Conservation (phyloP, 2,797 vertebrate genomes). For the Propithecus perrieri region DNA sequence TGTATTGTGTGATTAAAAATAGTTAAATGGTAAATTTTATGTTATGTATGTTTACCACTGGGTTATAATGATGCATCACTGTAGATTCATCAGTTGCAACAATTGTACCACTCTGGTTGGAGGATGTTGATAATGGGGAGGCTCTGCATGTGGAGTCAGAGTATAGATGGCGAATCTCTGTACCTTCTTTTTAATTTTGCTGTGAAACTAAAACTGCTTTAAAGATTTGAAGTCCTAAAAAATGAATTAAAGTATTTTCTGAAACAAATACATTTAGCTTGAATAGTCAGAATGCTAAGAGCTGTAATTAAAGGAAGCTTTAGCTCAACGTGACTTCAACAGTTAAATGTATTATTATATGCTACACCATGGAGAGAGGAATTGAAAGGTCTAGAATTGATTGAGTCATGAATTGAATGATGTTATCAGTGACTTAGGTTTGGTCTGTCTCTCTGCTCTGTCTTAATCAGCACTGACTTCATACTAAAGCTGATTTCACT, state of each 20-base stretch:
- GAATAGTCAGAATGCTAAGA: not conserved
- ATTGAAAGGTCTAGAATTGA: not conserved
- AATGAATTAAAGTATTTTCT: not conserved
- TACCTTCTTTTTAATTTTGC: no score
- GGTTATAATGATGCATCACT: not conserved
- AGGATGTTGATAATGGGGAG: not conserved
- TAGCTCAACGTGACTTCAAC: not conserved
- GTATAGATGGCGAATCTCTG: no score
- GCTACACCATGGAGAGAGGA: not conserved
- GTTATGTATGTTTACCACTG: not conserved
- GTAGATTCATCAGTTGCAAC: not conserved
- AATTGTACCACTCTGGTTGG: not conserved
- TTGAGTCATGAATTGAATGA: not conserved
- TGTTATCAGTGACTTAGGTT: not conserved
- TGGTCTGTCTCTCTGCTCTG: not conserved
- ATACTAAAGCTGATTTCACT: not conserved
- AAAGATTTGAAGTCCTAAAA: not conserved
- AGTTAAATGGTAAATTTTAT: not conserved
- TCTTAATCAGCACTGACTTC: not conserved
- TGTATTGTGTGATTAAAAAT: no score
- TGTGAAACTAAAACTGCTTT: no score
- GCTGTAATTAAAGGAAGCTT: not conserved
- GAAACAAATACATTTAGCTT: not conserved
- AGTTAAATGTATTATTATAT: not conserved
- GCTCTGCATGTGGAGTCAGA: no score